phyloP scores from a whole-genome alignment of 2,888 invertebrate species.

The Rotaria magnacalcarata region DNA sequence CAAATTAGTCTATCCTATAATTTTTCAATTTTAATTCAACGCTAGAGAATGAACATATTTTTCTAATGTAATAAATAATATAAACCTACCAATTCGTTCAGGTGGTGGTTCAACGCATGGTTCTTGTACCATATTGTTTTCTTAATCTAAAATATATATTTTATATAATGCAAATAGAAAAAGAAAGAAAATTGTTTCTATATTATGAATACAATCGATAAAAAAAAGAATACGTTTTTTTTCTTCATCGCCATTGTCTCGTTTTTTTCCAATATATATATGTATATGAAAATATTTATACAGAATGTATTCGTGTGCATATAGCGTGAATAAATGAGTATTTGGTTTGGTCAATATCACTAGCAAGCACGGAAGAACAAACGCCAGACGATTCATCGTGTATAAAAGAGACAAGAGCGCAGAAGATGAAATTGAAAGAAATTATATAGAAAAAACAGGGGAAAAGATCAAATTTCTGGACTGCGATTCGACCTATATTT shows the following conservation, averaged over 20 bases:
- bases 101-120: not conserved
- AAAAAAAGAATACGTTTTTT: not conserved
- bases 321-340: not conserved
- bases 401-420: not conserved
- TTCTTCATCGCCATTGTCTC: not conserved
- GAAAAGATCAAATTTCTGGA: not conserved
- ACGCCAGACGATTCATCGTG: not conserved
- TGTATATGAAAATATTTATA: not conserved
- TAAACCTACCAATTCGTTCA: not conserved
- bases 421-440: not conserved
- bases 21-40: too few relatives aligned
- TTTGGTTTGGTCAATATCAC: not conserved
- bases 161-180: not conserved
- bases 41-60: too few relatives aligned
- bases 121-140: not conserved
- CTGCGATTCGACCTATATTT: too few relatives aligned
- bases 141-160: not conserved
- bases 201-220: not conserved
- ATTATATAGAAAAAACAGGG: not conserved
- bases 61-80: too few relatives aligned
- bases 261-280: not conserved
- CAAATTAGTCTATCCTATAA: too few relatives aligned
- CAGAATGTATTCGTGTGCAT: not conserved
- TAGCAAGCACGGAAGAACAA: not conserved
- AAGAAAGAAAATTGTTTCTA: not conserved